Evolutionary conservation across 2,797 vertebrate genomes (phyloP), one percentile per base, ranked within the genome.

Genomic region (Echiichthys vipera): DNA sequence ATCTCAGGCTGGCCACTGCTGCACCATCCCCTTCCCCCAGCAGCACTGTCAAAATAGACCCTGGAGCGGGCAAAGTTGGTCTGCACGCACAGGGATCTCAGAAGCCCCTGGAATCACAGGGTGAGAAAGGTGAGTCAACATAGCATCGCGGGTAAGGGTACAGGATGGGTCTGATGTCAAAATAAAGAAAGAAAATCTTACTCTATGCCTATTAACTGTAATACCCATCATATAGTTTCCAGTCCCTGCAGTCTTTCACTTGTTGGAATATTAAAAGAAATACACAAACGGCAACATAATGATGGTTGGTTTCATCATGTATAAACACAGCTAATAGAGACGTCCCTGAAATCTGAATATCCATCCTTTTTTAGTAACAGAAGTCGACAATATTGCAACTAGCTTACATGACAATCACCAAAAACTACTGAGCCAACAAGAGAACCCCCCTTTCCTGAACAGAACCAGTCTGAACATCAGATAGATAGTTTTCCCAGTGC

Each of bases 61-160:
- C 75, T 7, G 76, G 78, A 30, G 49, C 62, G 32, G 57, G 78
- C 65, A 84, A 75, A 74, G 71, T 64, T 45, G 84, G 70, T 27
- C 74, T 68, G 43, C 54, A 27, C 27, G 63, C 80, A 13, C 71
- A 83, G 62, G 91, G 90, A 45, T 62, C 84, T 39, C 82, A 80
- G 47, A 89, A 89, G 42, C 29, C 74, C 10, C 74, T 74, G 53
- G 86, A 88, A 64, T 45, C 86, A 14, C 83, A 55, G 9, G 45
- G 55, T 42, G 79, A 59, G 68, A 91, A 87, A 90, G 94, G 94
- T 95, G 68, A 92, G 92, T 68, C 36, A 71, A 50, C 49, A 55
- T 4, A 54, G 49, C 45, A 46, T 65, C 34, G 3, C 9, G 54
- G 40, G 40, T 36, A 20, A 72, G 34, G 27, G 61, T 22, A 29